phyloP scores from a whole-genome alignment of 1,140 invertebrate genomes.

The Calosoma granatense region DNA sequence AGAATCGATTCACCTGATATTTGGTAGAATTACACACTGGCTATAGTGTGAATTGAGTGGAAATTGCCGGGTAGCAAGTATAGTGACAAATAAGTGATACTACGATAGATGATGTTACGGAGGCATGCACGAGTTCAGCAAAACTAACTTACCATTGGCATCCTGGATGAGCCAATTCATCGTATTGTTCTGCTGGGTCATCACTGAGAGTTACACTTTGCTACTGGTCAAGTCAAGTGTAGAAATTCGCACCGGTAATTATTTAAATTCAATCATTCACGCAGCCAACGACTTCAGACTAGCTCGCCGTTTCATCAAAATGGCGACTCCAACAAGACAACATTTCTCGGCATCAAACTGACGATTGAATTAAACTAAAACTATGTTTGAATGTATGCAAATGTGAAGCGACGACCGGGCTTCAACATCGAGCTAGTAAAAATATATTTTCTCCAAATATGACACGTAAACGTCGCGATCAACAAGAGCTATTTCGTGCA shows the following conservation, averaged over 20 bases:
- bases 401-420: slow-evolving; percentile 17
- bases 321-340: slow-evolving; percentile 42
- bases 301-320: slow-evolving; percentile 33
- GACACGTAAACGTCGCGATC: slow-evolving; percentile 26
- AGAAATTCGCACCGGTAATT: slow-evolving; percentile 21
- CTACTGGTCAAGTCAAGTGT: slow-evolving; percentile 23
- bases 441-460: slow-evolving; percentile 10
- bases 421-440: slow-evolving; percentile 17
- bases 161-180: slow-evolving; percentile 56
- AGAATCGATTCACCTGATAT: background rate
- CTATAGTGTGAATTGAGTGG: too few species aligned
- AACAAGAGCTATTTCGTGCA: slow-evolving; percentile 41
- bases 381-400: slow-evolving; percentile 16
- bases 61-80: too few species aligned
- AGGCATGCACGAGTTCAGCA: slow-evolving; percentile 28
- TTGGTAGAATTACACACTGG: too few species aligned
- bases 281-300: background rate
- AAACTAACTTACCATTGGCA: slow-evolving; percentile 48
- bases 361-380: slow-evolving; percentile 17
- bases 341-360: slow-evolving; percentile 30
- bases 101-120: too few species aligned
- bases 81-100: too few species aligned
- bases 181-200: slow-evolving; percentile 50
- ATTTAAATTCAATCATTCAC: slow-evolving; percentile 1
- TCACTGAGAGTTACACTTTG: slow-evolving; percentile 28